Conservation (phyloP, 2,888 invertebrate genomes). For the Spisula solida region DNA sequence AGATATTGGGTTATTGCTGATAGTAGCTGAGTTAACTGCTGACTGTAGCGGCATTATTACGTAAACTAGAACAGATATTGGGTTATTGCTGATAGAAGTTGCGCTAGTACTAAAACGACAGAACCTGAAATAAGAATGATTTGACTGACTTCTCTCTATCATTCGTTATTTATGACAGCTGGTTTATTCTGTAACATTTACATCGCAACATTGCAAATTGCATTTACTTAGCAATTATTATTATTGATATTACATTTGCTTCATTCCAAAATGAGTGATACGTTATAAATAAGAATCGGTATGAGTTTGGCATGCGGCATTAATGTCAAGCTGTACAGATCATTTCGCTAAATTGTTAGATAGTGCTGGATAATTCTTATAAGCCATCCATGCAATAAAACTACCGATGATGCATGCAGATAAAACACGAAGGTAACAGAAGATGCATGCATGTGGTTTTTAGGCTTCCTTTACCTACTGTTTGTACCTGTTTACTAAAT, state of each 20-base stretch:
- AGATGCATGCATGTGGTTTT: background rate
- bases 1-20: background rate
- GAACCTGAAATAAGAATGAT: background rate
- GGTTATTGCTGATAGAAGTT: too few relatives aligned
- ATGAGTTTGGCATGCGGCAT: background rate
- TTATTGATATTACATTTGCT: background rate
- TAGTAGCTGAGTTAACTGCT: background rate
- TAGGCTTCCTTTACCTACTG: background rate
- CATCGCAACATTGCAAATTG: background rate
- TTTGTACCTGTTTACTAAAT: background rate
- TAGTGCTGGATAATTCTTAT: background rate
- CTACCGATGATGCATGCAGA: background rate
- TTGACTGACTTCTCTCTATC: background rate
- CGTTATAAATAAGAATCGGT: background rate
- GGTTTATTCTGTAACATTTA: background rate
- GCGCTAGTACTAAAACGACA: background rate
- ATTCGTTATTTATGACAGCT: background rate
- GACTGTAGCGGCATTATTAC: too few relatives aligned
- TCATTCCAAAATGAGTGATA: background rate
- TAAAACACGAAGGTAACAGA: background rate
- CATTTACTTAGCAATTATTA: background rate
- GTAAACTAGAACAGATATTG: too few relatives aligned
- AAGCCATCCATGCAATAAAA: background rate
- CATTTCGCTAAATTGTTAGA: background rate
- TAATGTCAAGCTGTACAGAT: background rate